Conservation (phyloP, 2,888 invertebrate species). For the Cremastinae sp. region DNA sequence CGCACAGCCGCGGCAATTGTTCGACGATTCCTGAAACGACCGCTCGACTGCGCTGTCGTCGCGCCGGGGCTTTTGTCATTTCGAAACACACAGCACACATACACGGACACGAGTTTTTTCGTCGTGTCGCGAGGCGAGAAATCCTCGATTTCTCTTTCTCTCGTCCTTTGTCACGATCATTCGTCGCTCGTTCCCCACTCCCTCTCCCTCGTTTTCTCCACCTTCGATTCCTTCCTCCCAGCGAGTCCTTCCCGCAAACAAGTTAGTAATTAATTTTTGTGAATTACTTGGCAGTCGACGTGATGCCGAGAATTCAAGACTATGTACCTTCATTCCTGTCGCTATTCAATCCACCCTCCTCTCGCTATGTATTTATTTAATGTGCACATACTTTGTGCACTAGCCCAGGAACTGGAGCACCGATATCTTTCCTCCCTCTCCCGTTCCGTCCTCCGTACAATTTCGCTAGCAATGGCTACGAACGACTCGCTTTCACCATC, state of each 20-base stretch:
- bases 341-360: not conserved
- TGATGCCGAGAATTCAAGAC: conserved; percentile 69
- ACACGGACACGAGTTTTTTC: conserved; percentile 47
- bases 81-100: too few relatives aligned
- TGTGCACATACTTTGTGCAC: conserved; percentile 36
- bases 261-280: conserved; percentile 79
- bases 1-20: conserved; percentile 65
- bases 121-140: conserved; percentile 66
- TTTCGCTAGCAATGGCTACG: conserved; percentile 66
- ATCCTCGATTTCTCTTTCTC: conserved; percentile 63
- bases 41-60: conserved; percentile 56
- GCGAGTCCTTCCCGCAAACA: conserved; percentile 66
- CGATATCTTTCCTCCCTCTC: conserved; percentile 71
- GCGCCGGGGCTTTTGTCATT: conserved; percentile 68
- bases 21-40: conserved; percentile 72
- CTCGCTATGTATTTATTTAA: conserved; percentile 2
- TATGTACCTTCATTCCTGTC: not conserved
- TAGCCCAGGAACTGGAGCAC: conserved; percentile 70
- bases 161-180: conserved; percentile 8
- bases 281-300: conserved; percentile 78
- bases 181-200: conserved; percentile 16
- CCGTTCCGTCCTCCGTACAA: conserved; percentile 63
- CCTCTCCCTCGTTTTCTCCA: conserved; percentile 25
- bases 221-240: conserved; percentile 48
- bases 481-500: conserved; percentile 19